Evolutionary conservation across 2,888 invertebrate genomes (phyloP).

Genomic region (Acronicta alni): DNA sequence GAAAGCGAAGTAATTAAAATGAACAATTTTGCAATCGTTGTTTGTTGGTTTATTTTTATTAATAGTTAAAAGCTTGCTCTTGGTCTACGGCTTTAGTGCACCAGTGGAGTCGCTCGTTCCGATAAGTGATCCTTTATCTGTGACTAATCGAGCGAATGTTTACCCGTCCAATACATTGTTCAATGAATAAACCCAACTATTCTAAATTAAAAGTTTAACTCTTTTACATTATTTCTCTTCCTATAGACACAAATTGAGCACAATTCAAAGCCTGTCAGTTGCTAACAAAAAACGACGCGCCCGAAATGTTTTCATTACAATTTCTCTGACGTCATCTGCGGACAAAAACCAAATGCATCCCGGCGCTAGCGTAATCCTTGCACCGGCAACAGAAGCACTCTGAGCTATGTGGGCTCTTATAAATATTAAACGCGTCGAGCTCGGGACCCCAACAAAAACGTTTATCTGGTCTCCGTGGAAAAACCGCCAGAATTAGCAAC

Average conservation of each 20-base stretch:
- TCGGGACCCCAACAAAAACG: constrained; percentile 85
- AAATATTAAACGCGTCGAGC: constrained; percentile 84
- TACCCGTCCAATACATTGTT: constrained; percentile 66
- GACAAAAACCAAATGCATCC: constrained; percentile 79
- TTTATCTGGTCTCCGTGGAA: constrained; percentile 87
- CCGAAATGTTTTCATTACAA: constrained; percentile 72
- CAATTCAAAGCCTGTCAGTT: constrained; percentile 40
- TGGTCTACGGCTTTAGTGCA: constrained; percentile 68
- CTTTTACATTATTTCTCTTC: constrained; percentile 37
- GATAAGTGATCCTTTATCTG: constrained; percentile 78
- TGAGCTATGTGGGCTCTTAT: constrained; percentile 82
- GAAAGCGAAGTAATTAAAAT: constrained; percentile 70
- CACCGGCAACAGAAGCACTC: constrained; percentile 78
- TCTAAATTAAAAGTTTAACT: constrained; percentile 56
- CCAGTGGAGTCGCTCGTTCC: constrained; percentile 52
- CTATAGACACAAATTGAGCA: constrained; percentile 29
- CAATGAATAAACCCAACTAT: constrained; percentile 67
- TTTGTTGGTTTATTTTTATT: constrained; percentile 68
- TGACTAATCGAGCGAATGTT: constrained; percentile 73
- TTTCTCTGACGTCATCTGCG: constrained; percentile 71
- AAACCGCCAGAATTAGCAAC: constrained; percentile 88
- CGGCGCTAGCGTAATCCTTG: constrained; percentile 77
- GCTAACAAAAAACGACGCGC: constrained; percentile 53
- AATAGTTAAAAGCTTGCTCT: constrained; percentile 73
- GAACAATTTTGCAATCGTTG: constrained; percentile 65